Base-by-base conservation (phyloP, 1,140 invertebrate genomes). In the Philopotamus ludificatus region DNA sequence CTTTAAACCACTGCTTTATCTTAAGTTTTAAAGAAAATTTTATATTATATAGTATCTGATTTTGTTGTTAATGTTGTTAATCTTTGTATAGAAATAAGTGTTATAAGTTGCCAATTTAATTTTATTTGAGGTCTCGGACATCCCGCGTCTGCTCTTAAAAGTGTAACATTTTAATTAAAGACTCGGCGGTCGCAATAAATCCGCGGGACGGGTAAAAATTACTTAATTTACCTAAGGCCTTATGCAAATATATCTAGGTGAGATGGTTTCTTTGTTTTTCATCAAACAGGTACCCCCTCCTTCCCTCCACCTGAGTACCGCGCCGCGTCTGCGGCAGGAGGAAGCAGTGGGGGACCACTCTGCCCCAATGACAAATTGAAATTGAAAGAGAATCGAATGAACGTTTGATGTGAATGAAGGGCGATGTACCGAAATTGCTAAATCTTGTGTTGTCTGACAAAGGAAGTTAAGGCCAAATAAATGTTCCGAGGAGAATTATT, bases 111-210 rank as follows among this genome's bases (percentile, higher is more conserved):
- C n/a, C 4, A 12, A 7, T 34, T 34, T 34, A 34, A 34, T 34
- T 57, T 57, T 34, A 12, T 15, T 49, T 50, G 42, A 21, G 25
- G 16, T 60, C 25, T 49, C 12, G 58, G 23, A 47, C 42, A 23
- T 60, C 44, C 45, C 23, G 8, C 50, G 42, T 62, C 59, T 47
- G 42, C 59, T 50, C 49, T 49, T 25, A 63, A 63, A 54, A 63
- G 49, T 63, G 61, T 63, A 63, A 63, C 61, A 49, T 63, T 63
- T 63, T 63, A 63, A 63, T 63, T 63, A 63, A 63, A 63, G 61
- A 63, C 45, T 34, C 61, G 51, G 61, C 51, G 61, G 61, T 63
- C 50, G 61, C 61, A 51, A 63, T 63, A 63, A 63, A 63, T 63
- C 61, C 61, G 25, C 20, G 42, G 45, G 61, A 63, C 61, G 61